Evolutionary conservation across 1,140 invertebrate genomes (phyloP).

Genomic region (Drosophila guanche): DNA sequence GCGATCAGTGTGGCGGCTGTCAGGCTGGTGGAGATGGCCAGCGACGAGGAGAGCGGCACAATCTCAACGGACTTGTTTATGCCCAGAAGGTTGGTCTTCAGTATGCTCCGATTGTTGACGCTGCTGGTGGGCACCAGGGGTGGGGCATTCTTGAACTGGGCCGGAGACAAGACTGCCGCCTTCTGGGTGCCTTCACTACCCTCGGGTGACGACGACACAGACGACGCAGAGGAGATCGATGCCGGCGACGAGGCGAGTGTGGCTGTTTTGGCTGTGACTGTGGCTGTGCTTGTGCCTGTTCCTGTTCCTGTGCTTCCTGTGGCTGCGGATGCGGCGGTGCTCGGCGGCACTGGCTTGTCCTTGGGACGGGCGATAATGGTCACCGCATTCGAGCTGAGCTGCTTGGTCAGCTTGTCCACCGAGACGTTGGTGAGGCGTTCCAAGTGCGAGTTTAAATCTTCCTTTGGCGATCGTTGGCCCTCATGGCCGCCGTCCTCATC

Average conservation of each 20-base stretch:
- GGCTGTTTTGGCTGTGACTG: constrained; percentile 11
- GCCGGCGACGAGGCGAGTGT: constrained; percentile 7
- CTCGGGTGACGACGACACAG: too few relatives aligned
- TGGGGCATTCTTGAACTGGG: constrained; percentile 53
- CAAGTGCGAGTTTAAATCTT: not conserved
- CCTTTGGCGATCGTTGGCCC: not conserved
- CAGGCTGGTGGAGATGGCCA: constrained; percentile 1
- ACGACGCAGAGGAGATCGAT: not conserved
- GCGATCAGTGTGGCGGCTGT: constrained; percentile 2
- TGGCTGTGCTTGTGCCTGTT: not conserved
- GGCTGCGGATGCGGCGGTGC: not conserved
- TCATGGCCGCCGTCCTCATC: not conserved
- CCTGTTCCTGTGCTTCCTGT: not conserved
- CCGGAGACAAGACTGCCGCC: not conserved
- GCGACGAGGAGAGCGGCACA: constrained; percentile 44
- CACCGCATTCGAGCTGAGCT: constrained; percentile 77
- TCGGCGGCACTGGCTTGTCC: constrained; percentile 37
- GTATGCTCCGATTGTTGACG: constrained; percentile 71
- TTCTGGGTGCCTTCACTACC: too few relatives aligned
- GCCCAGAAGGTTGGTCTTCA: constrained; percentile 72
- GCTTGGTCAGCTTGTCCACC: constrained; percentile 77
- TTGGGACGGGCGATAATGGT: constrained; percentile 78
- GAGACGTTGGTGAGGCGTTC: constrained; percentile 55
- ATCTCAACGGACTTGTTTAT: constrained; percentile 77
- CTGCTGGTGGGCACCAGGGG: constrained; percentile 39